Percentiles rank a stretch among this genome's conserved stretches.
phyloP scores from a whole-genome alignment of 1,140 invertebrate species.

The Microvelia longipes region DNA sequence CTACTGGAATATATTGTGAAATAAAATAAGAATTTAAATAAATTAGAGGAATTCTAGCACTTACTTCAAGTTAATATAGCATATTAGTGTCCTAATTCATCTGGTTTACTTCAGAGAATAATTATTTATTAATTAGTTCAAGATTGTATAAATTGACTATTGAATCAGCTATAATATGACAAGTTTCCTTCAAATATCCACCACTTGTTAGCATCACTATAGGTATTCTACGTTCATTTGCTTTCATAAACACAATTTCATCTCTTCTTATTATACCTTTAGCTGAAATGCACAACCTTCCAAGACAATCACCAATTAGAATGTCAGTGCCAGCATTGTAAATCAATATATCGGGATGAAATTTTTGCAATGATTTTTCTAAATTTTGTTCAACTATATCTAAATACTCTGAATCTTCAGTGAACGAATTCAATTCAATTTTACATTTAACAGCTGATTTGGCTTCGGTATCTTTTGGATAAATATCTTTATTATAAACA shows the following conservation, averaged over 20 bases:
- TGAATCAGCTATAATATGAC: constrained; percentile 63
- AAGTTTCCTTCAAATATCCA: constrained; percentile 60
- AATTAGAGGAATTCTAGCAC: too few relatives aligned
- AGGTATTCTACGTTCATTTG: constrained; percentile 45
- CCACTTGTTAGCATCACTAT: constrained; percentile 80
- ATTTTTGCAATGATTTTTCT: constrained; percentile 49
- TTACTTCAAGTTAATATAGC: too few relatives aligned
- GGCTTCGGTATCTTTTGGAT: constrained; percentile 58
- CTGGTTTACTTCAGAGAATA: too few relatives aligned
- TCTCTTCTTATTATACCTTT: constrained; percentile 69
- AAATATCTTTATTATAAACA: constrained; percentile 68
- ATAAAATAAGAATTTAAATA: too few relatives aligned
- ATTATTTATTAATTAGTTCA: constrained; percentile 24
- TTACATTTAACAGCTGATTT: constrained; percentile 56
- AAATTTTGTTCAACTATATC: constrained; percentile 43
- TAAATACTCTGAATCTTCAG: constrained; percentile 56
- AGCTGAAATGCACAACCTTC: constrained; percentile 40
- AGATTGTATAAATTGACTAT: constrained; percentile 49
- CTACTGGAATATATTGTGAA: too few relatives aligned
- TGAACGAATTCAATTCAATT: constrained; percentile 47
- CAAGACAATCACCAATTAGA: constrained; percentile 58
- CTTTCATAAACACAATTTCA: constrained; percentile 62
- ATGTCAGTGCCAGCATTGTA: constrained; percentile 84
- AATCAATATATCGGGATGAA: constrained; percentile 60
- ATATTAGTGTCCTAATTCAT: too few relatives aligned